Percentiles rank a stretch among this genome's conserved stretches.
phyloP scores from a whole-genome alignment of 2,888 invertebrate genomes.

The Seladonia tumulorum region DNA sequence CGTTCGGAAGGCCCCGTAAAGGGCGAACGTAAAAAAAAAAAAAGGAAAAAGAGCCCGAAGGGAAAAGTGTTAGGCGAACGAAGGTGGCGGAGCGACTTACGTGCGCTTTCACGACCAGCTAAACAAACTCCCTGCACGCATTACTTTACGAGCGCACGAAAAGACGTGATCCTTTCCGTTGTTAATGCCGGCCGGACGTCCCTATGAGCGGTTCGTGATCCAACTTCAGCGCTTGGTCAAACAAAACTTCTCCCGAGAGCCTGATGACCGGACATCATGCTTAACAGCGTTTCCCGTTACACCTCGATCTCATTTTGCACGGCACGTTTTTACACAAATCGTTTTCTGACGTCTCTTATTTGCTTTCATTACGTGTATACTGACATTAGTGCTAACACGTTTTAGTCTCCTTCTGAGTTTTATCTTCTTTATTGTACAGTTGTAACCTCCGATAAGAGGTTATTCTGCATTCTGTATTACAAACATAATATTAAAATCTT shows the following conservation, averaged over 20 bases:
- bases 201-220: slow-evolving; percentile 77
- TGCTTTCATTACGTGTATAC: background rate
- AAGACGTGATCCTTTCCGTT: slow-evolving; percentile 82
- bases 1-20: slow-evolving; percentile 37
- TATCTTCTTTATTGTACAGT: no score
- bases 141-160: slow-evolving; percentile 80
- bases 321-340: background rate
- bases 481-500: no score
- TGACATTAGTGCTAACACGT: no score
- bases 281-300: background rate
- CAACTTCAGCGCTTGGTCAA: slow-evolving; percentile 18
- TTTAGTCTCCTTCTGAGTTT: no score
- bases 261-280: background rate
- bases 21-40: slow-evolving; percentile 24
- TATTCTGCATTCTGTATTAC: no score
- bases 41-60: background rate
- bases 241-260: background rate
- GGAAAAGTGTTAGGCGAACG: background rate
- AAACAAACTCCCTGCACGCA: slow-evolving; percentile 80
- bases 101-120: slow-evolving; percentile 74
- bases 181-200: slow-evolving; percentile 81
- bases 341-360: background rate
- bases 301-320: background rate
- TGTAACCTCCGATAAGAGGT: no score
- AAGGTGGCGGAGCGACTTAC: slow-evolving; percentile 69